Evolutionary conservation across 2,888 invertebrate genomes (phyloP).

Genomic region (Brachypalpus laphriformis): DNA sequence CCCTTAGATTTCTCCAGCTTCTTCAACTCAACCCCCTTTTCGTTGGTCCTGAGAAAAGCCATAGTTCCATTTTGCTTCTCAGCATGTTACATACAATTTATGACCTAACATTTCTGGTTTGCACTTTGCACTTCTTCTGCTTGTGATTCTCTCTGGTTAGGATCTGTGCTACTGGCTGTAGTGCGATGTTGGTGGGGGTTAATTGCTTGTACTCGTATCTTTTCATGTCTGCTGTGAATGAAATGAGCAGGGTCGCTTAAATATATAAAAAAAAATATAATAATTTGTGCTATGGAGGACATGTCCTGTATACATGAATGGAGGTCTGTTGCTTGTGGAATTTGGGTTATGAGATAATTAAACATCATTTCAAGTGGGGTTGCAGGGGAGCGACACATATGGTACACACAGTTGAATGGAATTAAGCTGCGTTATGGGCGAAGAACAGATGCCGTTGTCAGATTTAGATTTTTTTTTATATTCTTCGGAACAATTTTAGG

Average conservation of each 20-base stretch:
- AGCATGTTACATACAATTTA: conserved; percentile 70
- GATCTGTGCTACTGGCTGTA: background rate
- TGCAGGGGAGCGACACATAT: conserved; percentile 54
- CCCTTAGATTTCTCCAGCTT: background rate
- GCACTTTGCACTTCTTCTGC: conserved; percentile 67
- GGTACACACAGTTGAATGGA: conserved; percentile 47
- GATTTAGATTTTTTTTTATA: conserved; percentile 26
- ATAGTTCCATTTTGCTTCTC: conserved; percentile 46
- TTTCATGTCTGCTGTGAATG: conserved; percentile 51
- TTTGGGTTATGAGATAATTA: conserved; percentile 71
- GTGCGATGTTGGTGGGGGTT: conserved; percentile 25
- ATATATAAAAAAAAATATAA: conserved; percentile 42
- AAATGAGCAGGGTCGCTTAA: conserved; percentile 58
- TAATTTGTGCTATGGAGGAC: conserved; percentile 39
- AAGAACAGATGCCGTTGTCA: conserved; percentile 38
- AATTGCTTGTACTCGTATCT: conserved; percentile 69
- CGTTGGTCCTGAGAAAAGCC: background rate
- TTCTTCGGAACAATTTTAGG: background rate
- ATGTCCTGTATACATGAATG: conserved; percentile 19
- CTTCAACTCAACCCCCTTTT: background rate
- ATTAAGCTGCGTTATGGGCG: conserved; percentile 43
- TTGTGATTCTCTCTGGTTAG: background rate
- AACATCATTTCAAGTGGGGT: conserved; percentile 59
- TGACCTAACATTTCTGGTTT: conserved; percentile 66
- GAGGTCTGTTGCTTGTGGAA: conserved; percentile 23